A percentile compares a stretch with the other conserved stretches of the same genome.
These are phyloP conservation scores for Laothoe populi DNA, from an alignment of 2,888 invertebrate genomes.

Conservation along the genomic window DNA sequence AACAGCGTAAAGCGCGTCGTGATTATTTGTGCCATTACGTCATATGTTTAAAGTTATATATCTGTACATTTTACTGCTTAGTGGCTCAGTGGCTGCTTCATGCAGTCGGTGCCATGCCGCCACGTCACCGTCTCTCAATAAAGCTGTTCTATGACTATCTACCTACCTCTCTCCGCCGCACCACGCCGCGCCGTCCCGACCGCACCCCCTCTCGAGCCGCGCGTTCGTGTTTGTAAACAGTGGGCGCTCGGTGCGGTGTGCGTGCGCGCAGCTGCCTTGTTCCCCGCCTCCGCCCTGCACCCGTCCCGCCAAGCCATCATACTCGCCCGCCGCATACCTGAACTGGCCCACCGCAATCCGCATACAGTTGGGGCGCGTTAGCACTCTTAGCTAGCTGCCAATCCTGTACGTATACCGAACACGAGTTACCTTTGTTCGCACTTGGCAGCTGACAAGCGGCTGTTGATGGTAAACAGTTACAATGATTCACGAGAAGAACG, in stretches of 20 bases:
- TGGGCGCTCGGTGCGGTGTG: constrained; percentile 41
- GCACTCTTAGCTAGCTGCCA: too few species aligned
- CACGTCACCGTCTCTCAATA: constrained; percentile 16
- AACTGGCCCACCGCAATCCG: not conserved
- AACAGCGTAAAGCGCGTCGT: too few species aligned
- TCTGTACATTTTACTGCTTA: not conserved
- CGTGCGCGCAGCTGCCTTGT: constrained; percentile 62
- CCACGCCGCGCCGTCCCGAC: constrained; percentile 1
- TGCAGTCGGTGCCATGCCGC: not conserved
- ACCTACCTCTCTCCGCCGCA: not conserved
- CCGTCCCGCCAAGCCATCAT: constrained; percentile 27
- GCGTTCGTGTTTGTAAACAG: constrained; percentile 49
- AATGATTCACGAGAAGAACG: too few species aligned
- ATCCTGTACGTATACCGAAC: too few species aligned
- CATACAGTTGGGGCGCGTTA: too few species aligned
- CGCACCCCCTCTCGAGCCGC: constrained; percentile 26
- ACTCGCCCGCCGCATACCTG: constrained; percentile 4
- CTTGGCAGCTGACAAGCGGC: too few species aligned
- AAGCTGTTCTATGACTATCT: constrained; percentile 9
- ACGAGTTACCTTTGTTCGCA: too few species aligned
- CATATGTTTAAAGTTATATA: too few species aligned
- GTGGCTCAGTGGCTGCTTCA: not conserved
- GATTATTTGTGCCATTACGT: too few species aligned
- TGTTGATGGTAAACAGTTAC: too few species aligned
- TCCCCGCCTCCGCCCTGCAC: constrained; percentile 31